phyloP scores from a whole-genome alignment of 2,888 invertebrate species.

The Idaea aversata region DNA sequence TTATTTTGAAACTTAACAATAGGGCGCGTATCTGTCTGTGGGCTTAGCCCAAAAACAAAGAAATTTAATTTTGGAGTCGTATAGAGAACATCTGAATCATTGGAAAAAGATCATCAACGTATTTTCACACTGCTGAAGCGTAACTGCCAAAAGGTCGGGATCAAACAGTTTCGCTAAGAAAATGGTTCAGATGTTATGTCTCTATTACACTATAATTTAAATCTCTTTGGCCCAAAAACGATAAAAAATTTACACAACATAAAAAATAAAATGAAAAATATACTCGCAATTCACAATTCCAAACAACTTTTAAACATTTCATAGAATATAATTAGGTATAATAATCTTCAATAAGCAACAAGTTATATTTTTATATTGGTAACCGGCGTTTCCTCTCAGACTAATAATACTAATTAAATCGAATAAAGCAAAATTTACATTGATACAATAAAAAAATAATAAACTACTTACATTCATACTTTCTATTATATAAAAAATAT shows the following conservation, averaged over 20 bases:
- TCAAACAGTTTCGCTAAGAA: neutral
- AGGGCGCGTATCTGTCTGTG: conserved; percentile 33
- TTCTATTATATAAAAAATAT: conserved; percentile 39
- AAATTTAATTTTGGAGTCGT: neutral
- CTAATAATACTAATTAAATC: conserved; percentile 77
- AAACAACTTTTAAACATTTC: conserved; percentile 73
- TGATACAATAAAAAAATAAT: conserved; percentile 52
- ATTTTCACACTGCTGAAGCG: too few species aligned
- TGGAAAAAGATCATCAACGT: neutral
- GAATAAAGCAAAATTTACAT: conserved; percentile 75
- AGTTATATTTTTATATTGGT: conserved; percentile 79
- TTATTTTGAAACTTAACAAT: conserved; percentile 75
- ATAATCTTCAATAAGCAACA: conserved; percentile 78
- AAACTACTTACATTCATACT: conserved; percentile 67
- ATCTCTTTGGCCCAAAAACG: conserved; percentile 36
- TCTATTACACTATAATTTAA: neutral
- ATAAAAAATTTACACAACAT: conserved; percentile 71
- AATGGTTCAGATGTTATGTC: neutral
- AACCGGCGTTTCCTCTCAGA: conserved; percentile 80
- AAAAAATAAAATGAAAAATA: conserved; percentile 44
- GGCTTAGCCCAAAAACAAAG: conserved; percentile 26
- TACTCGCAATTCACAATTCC: conserved; percentile 54
- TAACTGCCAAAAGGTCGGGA: neutral
- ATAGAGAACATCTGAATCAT: neutral
- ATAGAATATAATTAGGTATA: conserved; percentile 64